Evolutionary conservation across 2,888 invertebrate species (phyloP), one percentile per base, ranked within the genome.

Genomic region (Morpho helenor): DNA sequence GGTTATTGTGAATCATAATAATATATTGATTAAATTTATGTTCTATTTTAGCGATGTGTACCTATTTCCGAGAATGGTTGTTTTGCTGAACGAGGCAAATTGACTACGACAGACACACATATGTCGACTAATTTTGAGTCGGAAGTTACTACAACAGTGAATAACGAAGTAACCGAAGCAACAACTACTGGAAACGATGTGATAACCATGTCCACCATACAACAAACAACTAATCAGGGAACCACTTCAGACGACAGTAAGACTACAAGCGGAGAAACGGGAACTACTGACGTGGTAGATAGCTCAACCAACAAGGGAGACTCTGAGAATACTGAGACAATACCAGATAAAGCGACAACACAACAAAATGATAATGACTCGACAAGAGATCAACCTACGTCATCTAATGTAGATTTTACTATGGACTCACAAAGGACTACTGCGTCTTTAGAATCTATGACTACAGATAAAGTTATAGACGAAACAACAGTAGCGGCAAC

Each of bases 41-140:
- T 31, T 31, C 31, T 49, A 5, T 65, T 61, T 52, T 23, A 65
- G 67, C 10, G 47, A 53, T 67, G 67, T 46, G 56, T 59, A 7
- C 10, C 52, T 1, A 67, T 67, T 54, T 63, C 65, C n/a, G 63
- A 63, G 41, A 52, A 57, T 16, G 67, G 67, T 40, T 67, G 67
- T 48, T 64, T 59, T 8, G 64, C 64, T 7, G 53, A 59, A 9
- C 53, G 55, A 55, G 52, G 52, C 4, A 49, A 54, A 49, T 49
- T 48, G 59, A 53, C 61, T 1, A 42, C 62, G 16, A 57, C 55
- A 8, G 44, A 50, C 40, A 10, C 45, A 43, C 48, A 50, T 39
- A 22, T 48, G 7, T 51, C 52, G 49, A 61, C 59, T 46, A 52
- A 52, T 22, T 41, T 22, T 7, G 42, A 41, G 3, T 9, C 48